These are phyloP conservation scores for Dromaius novaehollandiae DNA, from an alignment of 2,113 vertebrate genomes.

Conservation along the genomic window DNA sequence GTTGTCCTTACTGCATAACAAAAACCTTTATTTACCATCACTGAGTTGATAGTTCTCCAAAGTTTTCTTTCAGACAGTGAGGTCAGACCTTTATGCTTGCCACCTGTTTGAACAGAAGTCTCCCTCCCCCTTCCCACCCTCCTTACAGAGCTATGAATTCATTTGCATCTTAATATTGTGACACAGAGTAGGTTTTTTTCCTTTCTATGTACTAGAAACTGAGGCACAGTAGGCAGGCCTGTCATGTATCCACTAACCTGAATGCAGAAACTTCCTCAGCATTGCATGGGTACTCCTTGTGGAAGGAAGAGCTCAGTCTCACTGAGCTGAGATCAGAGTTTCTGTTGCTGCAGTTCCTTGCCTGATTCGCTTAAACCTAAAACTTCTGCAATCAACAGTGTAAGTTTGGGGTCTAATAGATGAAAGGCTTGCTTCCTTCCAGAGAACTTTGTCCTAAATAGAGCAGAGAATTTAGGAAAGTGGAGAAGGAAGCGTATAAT, in stretches of 20 bases:
- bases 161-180: not conserved
- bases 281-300: not conserved
- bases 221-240: not conserved
- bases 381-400: not conserved
- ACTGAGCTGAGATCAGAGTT: not conserved
- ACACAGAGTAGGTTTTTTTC: not conserved
- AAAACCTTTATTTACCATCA: not conserved
- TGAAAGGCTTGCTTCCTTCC: not conserved
- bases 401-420: not conserved
- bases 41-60: not conserved
- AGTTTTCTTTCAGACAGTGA: not conserved
- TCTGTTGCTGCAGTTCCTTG: not conserved
- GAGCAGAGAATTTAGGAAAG: not conserved
- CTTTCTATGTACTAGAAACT: not conserved
- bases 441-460: not conserved
- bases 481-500: not conserved
- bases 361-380: not conserved
- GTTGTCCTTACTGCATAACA: not conserved
- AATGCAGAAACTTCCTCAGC: not conserved
- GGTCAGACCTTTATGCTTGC: not conserved
- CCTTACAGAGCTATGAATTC: not conserved
- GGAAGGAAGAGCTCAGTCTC: not conserved
- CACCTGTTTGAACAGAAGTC: not conserved
- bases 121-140: not conserved
- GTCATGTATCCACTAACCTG: not conserved